phyloP scores from a whole-genome alignment of 2,888 invertebrate species.

The Argyra leucocephala region DNA sequence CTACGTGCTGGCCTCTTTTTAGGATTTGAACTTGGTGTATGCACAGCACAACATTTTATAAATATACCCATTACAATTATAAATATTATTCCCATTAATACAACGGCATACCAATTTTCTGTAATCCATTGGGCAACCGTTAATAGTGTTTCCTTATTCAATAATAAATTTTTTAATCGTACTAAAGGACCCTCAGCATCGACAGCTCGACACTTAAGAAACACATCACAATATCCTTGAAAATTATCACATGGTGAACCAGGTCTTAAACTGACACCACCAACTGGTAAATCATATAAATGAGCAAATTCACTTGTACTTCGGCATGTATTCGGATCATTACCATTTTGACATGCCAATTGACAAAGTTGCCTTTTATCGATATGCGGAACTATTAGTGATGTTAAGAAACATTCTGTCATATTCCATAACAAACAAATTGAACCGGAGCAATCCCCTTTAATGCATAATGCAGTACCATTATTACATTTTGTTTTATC shows the following conservation, averaged over 20 bases:
- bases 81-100: conserved; percentile 82
- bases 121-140: conserved; percentile 89
- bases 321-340: conserved; percentile 60
- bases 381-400: conserved; percentile 61
- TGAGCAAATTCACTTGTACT: conserved; percentile 81
- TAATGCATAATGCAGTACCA: conserved; percentile 75
- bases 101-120: conserved; percentile 91
- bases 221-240: conserved; percentile 99
- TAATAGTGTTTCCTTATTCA: conserved; percentile 80
- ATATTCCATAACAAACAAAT: conserved; percentile 92
- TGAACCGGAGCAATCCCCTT: conserved; percentile 87
- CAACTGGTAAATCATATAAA: conserved; percentile 60
- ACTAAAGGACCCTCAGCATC: conserved; percentile 98
- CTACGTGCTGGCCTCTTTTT: conserved; percentile 91
- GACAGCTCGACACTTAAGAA: conserved; percentile 94
- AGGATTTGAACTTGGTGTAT: conserved; percentile 98
- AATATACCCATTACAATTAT: conserved; percentile 95
- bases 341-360: conserved; percentile 88
- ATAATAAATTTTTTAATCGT: conserved; percentile 86
- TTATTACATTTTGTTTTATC: conserved; percentile 94
- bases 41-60: conserved; percentile 98
- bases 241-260: conserved; percentile 99
- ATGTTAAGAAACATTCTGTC: conserved; percentile 88
- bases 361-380: conserved; percentile 85
- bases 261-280: conserved; percentile 79